Evolutionary conservation across 2,888 invertebrate genomes (phyloP).

Genomic region (Chloroclystis v-ata): DNA sequence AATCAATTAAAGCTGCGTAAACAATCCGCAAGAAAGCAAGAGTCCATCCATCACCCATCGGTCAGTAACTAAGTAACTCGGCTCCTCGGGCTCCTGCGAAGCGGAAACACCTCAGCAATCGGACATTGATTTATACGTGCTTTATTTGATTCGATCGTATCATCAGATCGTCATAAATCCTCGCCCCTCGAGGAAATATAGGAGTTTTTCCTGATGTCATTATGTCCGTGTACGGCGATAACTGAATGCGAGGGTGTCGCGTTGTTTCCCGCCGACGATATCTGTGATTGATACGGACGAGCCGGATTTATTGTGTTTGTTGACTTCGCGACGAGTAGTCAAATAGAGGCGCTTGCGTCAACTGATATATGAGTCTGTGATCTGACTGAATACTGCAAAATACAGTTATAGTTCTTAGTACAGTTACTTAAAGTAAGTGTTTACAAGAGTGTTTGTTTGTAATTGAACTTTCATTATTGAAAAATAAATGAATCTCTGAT

Average conservation of each 20-base stretch:
- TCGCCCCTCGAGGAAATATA: conserved; percentile 34
- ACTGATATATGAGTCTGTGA: no score
- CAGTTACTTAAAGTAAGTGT: no score
- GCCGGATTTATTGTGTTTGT: conserved; percentile 14
- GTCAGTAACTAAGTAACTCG: conserved; percentile 9
- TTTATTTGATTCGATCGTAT: conserved; percentile 78
- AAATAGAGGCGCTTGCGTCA: no score
- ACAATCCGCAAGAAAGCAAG: background rate
- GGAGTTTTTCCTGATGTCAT: conserved; percentile 67
- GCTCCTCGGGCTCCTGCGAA: conserved; percentile 2
- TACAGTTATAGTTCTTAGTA: no score
- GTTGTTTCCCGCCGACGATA: conserved; percentile 26
- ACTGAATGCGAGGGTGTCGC: conserved; percentile 51
- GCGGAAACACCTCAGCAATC: conserved; percentile 42
- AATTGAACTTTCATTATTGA: no score
- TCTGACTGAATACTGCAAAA: no score
- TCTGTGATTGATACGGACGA: conserved; percentile 25
- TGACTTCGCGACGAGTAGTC: conserved; percentile 4
- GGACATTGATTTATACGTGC: conserved; percentile 74
- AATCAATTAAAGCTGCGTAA: background rate
- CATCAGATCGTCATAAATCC: conserved; percentile 76
- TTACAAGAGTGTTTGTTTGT: no score
- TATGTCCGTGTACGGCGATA: conserved; percentile 66
- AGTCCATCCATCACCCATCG: conserved; percentile 1
- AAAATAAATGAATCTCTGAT: no score